A percentile compares a stretch with the other conserved stretches of the same genome.
phyloP scores from a whole-genome alignment of 2,797 vertebrate species.

The Falco berigora region DNA sequence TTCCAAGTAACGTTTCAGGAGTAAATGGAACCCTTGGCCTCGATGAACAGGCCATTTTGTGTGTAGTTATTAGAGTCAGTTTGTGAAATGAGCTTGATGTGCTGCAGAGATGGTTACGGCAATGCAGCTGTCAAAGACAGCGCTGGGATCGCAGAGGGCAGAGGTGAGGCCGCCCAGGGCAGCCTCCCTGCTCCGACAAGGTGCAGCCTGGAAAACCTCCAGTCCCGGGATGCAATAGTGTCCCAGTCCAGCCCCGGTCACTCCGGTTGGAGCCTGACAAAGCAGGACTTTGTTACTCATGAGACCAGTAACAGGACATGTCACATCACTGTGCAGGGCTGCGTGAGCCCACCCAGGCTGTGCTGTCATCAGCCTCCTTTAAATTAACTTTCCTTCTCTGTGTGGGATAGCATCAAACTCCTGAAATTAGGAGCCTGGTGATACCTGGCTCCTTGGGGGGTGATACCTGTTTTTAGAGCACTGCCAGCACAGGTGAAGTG shows the following conservation, averaged over 20 bases:
- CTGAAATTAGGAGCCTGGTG: neutral
- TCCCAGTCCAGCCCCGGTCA: neutral
- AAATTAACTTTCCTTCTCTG: neutral
- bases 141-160: neutral
- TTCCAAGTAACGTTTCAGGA: neutral
- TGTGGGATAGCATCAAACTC: neutral
- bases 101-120: neutral
- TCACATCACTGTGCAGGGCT: neutral
- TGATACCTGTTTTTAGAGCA: neutral
- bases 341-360: neutral
- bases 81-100: neutral
- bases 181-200: neutral
- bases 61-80: neutral
- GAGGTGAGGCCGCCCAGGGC: neutral
- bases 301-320: neutral
- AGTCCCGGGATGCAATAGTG: neutral
- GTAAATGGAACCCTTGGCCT: neutral
- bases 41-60: neutral
- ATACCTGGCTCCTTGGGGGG: neutral
- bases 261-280: neutral
- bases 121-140: neutral
- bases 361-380: neutral
- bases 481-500: rapidly evolving
- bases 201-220: neutral
- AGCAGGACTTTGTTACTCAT: neutral